phyloP scores from a whole-genome alignment of 1,140 invertebrate genomes.

The Belonocnema kinseyi region DNA sequence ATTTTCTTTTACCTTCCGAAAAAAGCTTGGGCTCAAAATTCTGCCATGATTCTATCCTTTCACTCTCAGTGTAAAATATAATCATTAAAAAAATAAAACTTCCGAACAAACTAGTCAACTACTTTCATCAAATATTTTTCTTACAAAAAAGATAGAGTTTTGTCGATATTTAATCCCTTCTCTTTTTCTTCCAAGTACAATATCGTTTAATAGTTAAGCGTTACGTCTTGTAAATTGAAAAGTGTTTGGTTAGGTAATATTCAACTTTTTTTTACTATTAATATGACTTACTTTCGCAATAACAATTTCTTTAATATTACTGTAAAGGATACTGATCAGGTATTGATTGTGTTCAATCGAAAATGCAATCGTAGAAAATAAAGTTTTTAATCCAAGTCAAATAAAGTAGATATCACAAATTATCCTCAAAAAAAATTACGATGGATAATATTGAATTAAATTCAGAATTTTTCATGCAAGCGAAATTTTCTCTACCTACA shows the following conservation, averaged over 20 bases:
- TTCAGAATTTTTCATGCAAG: too few species aligned
- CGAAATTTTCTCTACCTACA: too few species aligned
- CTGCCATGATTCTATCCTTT: constrained; percentile 38
- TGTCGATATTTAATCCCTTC: constrained; percentile 3
- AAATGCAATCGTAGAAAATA: too few species aligned
- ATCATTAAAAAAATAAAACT: constrained; percentile 54
- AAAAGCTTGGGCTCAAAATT: constrained; percentile 34
- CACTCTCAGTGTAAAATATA: constrained; percentile 48
- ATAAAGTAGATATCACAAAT: too few species aligned
- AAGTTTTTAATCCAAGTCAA: too few species aligned
- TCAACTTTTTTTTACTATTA: constrained; percentile 6
- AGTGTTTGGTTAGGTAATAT: constrained; percentile 10
- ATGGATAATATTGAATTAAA: too few species aligned
- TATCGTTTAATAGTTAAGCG: constrained; percentile 20
- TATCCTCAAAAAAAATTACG: too few species aligned
- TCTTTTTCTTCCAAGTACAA: constrained; percentile 37
- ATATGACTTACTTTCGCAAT: constrained; percentile 23
- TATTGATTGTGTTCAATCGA: neutral
- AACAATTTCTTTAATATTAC: neutral
- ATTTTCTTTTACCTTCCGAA: constrained; percentile 36
- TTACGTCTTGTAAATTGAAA: constrained; percentile 7
- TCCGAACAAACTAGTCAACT: constrained; percentile 51
- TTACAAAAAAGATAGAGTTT: constrained; percentile 46
- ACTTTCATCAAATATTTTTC: constrained; percentile 47
- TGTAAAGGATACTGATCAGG: constrained; percentile 9